These are phyloP conservation scores for Microtus agrestis DNA, from an alignment of 2,797 vertebrate species.

Conservation along the genomic window DNA sequence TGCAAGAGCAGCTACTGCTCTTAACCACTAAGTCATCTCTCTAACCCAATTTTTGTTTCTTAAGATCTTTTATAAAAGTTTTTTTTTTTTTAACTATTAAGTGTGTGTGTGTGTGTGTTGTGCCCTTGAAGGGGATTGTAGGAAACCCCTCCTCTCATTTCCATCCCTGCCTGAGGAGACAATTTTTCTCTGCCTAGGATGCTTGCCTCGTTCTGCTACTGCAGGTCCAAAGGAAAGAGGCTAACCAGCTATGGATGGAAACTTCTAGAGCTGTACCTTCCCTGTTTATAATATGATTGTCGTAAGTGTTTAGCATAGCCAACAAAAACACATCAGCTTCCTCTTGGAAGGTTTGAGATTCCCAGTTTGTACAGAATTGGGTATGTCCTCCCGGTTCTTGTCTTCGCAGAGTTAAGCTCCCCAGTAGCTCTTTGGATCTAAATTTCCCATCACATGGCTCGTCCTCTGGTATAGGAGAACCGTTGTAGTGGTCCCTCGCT, in stretches of 20 bases:
- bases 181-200: not conserved
- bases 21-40: not conserved
- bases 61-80: not conserved
- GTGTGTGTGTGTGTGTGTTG: not conserved
- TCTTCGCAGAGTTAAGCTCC: not conserved
- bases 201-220: not conserved
- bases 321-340: not conserved
- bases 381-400: constrained; percentile 9
- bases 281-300: not conserved
- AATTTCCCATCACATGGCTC: not conserved
- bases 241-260: not conserved
- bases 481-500: not conserved
- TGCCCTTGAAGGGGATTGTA: not conserved
- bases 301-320: not conserved
- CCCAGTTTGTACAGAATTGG: not conserved
- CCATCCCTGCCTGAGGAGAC: not conserved
- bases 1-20: not conserved
- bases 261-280: not conserved
- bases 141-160: not conserved
- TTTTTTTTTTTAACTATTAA: no score
- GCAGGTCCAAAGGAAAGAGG: not conserved
- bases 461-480: not conserved
- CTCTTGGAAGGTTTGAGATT: not conserved
- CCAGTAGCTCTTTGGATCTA: not conserved
- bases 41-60: not conserved